Conservation (phyloP, 2,113 vertebrate species). For the Xerus inauris region DNA sequence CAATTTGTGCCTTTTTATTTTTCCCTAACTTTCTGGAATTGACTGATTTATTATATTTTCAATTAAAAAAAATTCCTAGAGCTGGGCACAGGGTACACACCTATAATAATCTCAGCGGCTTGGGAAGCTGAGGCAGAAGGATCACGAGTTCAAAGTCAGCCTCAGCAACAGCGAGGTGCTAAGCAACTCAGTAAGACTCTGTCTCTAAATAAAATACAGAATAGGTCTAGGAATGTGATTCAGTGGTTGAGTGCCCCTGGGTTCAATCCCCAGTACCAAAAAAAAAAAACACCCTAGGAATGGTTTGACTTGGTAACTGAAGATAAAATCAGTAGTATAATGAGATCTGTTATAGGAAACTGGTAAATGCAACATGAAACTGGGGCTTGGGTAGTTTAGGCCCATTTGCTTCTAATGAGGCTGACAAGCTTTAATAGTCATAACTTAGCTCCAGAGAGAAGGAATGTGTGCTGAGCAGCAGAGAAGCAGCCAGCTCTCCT, state of each 20-base stretch:
- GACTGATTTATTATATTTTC: conserved; percentile 16
- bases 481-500: background rate
- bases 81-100: too few species aligned
- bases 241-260: too few species aligned
- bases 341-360: background rate
- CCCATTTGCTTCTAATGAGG: background rate
- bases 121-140: too few species aligned
- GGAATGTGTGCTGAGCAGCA: background rate
- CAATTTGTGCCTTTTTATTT: conserved; percentile 33
- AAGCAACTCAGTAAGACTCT: too few species aligned
- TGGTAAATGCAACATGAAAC: background rate
- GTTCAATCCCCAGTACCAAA: too few species aligned
- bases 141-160: too few species aligned
- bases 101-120: too few species aligned
- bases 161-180: too few species aligned
- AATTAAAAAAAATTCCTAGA: background rate
- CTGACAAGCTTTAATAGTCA: background rate
- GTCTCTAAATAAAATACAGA: too few species aligned
- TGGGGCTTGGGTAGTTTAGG: background rate
- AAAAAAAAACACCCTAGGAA: too few species aligned
- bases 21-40: background rate
- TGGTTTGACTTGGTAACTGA: conserved; percentile 27
- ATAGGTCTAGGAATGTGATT: too few species aligned
- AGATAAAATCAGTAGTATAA: conserved; percentile 18
- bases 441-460: background rate